Evolutionary conservation across 1,140 invertebrate species (phyloP), one percentile per base, ranked within the genome.

Genomic region (Penaeus japonicus): DNA sequence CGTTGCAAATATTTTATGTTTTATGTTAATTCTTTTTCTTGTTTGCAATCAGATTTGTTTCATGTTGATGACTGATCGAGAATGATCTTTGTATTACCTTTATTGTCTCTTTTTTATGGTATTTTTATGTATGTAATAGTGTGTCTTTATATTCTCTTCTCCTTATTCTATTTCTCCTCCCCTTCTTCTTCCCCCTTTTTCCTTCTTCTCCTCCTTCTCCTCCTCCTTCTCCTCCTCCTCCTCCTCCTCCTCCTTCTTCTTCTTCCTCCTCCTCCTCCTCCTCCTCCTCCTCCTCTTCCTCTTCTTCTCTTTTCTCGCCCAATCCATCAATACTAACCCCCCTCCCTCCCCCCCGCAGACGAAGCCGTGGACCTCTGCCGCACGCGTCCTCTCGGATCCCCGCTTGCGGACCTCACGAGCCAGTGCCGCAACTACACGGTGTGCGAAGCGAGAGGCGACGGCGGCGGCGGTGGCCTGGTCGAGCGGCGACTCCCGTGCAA

Each of bases 361-460:
- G 30, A 10, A 47, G 78, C 32, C 27, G 80, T 88, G 54, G 87
- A 88, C 27, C 82, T 90, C 30, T 90, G 89, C 55, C 75, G 81
- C 39, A 90, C 77, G 30, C 73, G 86, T 3, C 85, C 86, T 0
- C 82, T 88, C 15, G 86, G 86, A 12, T 82, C 24, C 54, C 89
- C 89, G 4, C 77, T 88, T 39, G 89, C 82, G 10, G 83, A 88
- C 62, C 54, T 88, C 12, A 82, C 85, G 22, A 85, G 70, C n/a
- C 57, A 62, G 18, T 90, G 89, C 80, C 73, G 53, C 22, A 27
- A 80, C 24, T 90, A 75, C 54, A 82, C 77, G 4, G 81, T 87
- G 27, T 90, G 89, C 59, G 79, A 90, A 47, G 75, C 27, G 54
- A 27, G 65, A 18, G 53, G 27, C 24, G 75, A 85, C 27, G 83